Conservation (phyloP, 2,113 vertebrate species). For the Ranitomeya variabilis region DNA sequence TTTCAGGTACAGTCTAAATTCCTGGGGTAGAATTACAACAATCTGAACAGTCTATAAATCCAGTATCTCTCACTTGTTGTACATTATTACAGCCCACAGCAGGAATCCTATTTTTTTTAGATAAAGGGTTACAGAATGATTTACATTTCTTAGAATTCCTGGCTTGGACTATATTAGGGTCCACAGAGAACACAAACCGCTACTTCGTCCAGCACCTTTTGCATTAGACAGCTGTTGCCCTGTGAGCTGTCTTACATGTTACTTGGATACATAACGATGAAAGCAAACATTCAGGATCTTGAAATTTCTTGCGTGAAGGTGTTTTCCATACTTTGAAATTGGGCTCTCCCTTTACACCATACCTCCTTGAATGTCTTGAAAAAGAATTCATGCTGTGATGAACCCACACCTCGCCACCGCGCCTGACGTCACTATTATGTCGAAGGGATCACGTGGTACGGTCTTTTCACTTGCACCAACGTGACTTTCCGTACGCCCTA, state of each 20-base stretch:
- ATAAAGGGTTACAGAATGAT: neutral
- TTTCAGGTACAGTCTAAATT: neutral
- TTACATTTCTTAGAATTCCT: neutral
- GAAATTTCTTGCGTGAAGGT: neutral
- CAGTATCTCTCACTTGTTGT: neutral
- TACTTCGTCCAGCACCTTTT: slow-evolving; percentile 9
- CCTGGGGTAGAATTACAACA: neutral
- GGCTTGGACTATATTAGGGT: neutral
- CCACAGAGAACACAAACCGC: neutral
- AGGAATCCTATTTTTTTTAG: neutral
- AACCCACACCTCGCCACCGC: no score
- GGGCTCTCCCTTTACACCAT: no score
- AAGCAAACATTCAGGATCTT: neutral
- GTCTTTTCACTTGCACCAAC: no score
- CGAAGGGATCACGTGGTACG: no score
- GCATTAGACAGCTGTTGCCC: slow-evolving; percentile 9
- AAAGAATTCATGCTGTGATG: no score
- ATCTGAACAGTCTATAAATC: neutral
- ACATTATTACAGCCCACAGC: neutral
- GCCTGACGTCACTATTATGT: no score
- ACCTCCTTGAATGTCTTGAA: no score
- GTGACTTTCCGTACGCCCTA: no score
- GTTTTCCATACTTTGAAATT: neutral
- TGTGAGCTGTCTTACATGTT: neutral
- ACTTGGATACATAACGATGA: neutral